Evolutionary conservation across 2,113 vertebrate species (phyloP).

Genomic region (Montifringilla adamsi): DNA sequence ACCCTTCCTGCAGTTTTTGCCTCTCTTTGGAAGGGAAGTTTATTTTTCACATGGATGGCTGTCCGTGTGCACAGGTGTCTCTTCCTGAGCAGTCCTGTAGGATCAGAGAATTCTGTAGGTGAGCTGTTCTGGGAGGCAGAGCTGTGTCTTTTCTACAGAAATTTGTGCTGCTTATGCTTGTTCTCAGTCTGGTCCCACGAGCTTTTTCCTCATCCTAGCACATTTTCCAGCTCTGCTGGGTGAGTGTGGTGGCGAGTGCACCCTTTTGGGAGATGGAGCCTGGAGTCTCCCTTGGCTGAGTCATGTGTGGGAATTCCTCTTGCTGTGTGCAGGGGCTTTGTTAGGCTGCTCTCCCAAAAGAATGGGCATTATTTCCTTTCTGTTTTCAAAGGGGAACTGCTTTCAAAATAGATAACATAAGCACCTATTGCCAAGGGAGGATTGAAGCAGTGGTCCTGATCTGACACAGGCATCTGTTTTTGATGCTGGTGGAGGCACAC

Average conservation of each 20-base stretch:
- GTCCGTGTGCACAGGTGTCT: rapidly evolving
- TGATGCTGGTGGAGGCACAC: neutral
- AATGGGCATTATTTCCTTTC: neutral
- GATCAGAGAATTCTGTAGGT: neutral
- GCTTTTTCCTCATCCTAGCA: neutral
- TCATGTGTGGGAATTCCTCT: neutral
- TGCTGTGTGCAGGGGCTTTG: neutral
- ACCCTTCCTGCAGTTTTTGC: neutral
- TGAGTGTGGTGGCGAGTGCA: neutral
- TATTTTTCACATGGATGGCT: neutral
- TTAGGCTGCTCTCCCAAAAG: neutral
- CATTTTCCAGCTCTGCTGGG: neutral
- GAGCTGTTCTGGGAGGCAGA: neutral
- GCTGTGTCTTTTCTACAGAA: neutral
- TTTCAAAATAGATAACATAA: neutral
- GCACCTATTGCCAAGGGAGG: neutral
- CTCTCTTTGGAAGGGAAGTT: neutral
- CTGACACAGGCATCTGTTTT: conserved; percentile 42
- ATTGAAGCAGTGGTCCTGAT: neutral
- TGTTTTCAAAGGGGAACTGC: neutral
- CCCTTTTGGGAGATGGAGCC: neutral
- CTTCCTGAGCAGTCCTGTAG: neutral
- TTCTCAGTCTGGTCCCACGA: neutral
- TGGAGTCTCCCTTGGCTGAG: neutral
- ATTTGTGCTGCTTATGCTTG: neutral